Evolutionary conservation across 2,888 invertebrate species (phyloP).

Genomic region (Cantharis rustica): DNA sequence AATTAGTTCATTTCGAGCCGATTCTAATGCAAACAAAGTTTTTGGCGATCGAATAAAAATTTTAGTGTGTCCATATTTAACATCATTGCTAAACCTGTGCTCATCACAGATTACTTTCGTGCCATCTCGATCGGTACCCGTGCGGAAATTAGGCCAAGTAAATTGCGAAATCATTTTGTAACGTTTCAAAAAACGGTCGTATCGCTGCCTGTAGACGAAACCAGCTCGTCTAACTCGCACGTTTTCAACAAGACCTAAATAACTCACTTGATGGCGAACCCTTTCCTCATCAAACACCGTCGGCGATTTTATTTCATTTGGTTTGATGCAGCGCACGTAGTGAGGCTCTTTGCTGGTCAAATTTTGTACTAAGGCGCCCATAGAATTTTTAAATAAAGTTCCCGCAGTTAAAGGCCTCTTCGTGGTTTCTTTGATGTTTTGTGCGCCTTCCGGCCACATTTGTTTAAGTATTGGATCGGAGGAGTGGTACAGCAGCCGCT

Average conservation of each 20-base stretch:
- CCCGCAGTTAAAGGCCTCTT: constrained; percentile 95
- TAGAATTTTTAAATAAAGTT: constrained; percentile 92
- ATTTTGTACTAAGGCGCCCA: constrained; percentile 87
- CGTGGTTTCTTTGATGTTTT: constrained; percentile 88
- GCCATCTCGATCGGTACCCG: constrained; percentile 78
- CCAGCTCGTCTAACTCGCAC: constrained; percentile 95
- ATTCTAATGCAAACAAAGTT: constrained; percentile 89
- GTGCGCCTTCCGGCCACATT: constrained; percentile 98
- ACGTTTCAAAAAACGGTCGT: constrained; percentile 89
- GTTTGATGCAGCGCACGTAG: constrained; percentile 97
- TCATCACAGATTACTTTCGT: constrained; percentile 84
- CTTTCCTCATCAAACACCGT: constrained; percentile 84
- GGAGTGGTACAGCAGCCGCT: constrained; percentile 87
- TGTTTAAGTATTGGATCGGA: constrained; percentile 73
- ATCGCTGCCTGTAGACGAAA: constrained; percentile 94
- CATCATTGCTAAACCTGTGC: constrained; percentile 77
- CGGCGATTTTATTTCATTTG: constrained; percentile 92
- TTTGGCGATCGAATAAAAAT: constrained; percentile 92
- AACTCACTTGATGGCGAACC: constrained; percentile 74
- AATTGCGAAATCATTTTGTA: constrained; percentile 96
- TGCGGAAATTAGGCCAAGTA: constrained; percentile 96
- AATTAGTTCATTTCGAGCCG: constrained; percentile 82
- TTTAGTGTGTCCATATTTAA: constrained; percentile 94
- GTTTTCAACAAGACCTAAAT: constrained; percentile 93
- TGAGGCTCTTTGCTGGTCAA: constrained; percentile 92